Evolutionary conservation across 2,113 vertebrate genomes (phyloP), one percentile per base, ranked within the genome.

Genomic region (Cacatua alba): DNA sequence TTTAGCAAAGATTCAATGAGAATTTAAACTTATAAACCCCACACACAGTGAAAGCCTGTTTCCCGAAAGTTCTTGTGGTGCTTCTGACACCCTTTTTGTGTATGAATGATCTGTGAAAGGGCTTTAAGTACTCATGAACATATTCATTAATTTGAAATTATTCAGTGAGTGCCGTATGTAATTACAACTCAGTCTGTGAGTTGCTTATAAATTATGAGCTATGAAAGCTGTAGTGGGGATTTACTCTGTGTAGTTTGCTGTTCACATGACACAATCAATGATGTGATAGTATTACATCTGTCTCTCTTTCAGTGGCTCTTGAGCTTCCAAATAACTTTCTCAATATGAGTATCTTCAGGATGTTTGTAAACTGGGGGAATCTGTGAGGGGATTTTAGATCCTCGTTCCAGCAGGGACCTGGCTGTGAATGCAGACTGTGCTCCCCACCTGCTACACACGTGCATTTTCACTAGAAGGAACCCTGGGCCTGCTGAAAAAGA

Each of bases 91-190:
- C 29, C 7, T 71, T 72, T 89, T 46, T 72, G 39, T 88, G 23
- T 46, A 21, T 9, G 37, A 76, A 79, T 53, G 41, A 52, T 80
- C n/a, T 77, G 44, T 90, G 71, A 85, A 95, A 82, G n/a, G 28
- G 41, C 70, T 89, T 82, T 44, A 46, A 84, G 53, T 28, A 52
- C 70, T 85, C 4, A 0, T 37, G 59, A 69, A 62, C n/a, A 33
- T 35, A 13, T 89, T 90, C 31, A 67, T 96, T 72, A 92, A 72
- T 79, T 85, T 77, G 81, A 82, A 96, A 74, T 90, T 85, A 88
- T 93, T 90, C 78, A 59, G 31, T 74, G 78, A 96, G 85, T 91
- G 75, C 29, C 8, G 5, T 65, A 9, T 80, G 53, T 92, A 94
- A 95, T 95, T 92, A 86, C 68, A 80, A 31, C 15, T 88, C 39